Base-by-base conservation (phyloP, 2,888 invertebrate genomes). In the Dasysyrphus tricinctus region DNA sequence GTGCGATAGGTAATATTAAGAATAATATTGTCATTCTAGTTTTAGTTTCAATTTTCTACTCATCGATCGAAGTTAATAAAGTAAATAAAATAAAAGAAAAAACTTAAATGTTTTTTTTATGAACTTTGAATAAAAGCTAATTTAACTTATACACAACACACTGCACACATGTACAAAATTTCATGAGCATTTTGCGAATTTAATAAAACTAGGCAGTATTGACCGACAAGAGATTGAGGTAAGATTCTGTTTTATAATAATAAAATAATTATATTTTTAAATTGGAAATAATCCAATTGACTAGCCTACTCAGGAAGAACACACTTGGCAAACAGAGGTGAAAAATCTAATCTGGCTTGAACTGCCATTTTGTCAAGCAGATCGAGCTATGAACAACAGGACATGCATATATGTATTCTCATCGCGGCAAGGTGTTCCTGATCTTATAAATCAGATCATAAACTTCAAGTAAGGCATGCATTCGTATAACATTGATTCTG, bases 311-410 rank as follows among this genome's bases (percentile, higher is more conserved):
- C 95, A 95, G 88, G 97, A 98, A 91, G 97, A 98, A 91, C 95
- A 96, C 84, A 93, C 96, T 56, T 98, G 97, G 96, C 97, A 97
- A 92, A 97, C 96, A 89, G 96, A 97, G 93, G 93, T 97, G 67
- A 97, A 97, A 92, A 98, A 98, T 93, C 94, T 97, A 88, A 96
- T 98, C 89, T 98, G 98, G 98, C 92, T 98, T 89, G 98, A 98
- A 93, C 93, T 98, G 85, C 97, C 97, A 92, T 98, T 98, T 0
- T 95, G 95, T 94, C 94, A 96, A 88, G 96, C 96, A 0, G 96
- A 96, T 88, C 94, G 96, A 61, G 95, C 95, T 1, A 94, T 95
- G 19, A 95, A 70, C 96, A 96, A 89, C 97, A 97, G 92, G 97
- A 97, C n/a, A n/a, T n/a, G n/a, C 91, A 94, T 94, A 78, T 96